Percentiles rank a stretch among this genome's conserved stretches.
phyloP scores from a whole-genome alignment of 2,113 vertebrate species.

The Centrocercus urophasianus region DNA sequence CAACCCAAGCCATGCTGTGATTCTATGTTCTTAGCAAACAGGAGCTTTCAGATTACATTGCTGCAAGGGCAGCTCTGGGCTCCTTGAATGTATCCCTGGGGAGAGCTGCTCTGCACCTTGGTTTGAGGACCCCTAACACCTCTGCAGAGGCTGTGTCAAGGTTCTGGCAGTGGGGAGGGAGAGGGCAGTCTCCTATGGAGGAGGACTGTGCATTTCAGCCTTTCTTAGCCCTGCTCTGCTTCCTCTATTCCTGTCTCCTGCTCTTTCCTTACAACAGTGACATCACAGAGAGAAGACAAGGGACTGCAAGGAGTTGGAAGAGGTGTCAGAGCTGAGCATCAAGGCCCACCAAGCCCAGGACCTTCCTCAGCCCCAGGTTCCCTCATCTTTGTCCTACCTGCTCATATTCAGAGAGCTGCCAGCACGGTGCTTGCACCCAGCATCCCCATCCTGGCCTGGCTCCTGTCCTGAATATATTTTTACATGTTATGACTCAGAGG shows the following conservation, averaged over 20 bases:
- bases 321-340: not conserved
- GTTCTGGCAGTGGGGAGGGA: not conserved
- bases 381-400: not conserved
- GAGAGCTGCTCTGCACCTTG: not conserved
- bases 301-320: not conserved
- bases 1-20: not conserved
- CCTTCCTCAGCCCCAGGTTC: not conserved
- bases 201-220: not conserved
- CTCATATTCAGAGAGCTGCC: not conserved
- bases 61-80: not conserved
- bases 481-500: slow-evolving; percentile 62
- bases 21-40: not conserved
- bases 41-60: not conserved
- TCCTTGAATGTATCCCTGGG: not conserved
- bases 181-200: not conserved
- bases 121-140: not conserved
- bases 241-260: not conserved
- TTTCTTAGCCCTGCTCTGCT: not conserved
- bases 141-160: not conserved
- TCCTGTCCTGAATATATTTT: slow-evolving; percentile 63
- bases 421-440: not conserved
- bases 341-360: not conserved
- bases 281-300: not conserved
- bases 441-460: not conserved
- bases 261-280: not conserved